A percentile compares a stretch with the other conserved stretches of the same genome.
phyloP scores from a whole-genome alignment of 2,113 vertebrate species.

The Tretioscincus oriximinensis region DNA sequence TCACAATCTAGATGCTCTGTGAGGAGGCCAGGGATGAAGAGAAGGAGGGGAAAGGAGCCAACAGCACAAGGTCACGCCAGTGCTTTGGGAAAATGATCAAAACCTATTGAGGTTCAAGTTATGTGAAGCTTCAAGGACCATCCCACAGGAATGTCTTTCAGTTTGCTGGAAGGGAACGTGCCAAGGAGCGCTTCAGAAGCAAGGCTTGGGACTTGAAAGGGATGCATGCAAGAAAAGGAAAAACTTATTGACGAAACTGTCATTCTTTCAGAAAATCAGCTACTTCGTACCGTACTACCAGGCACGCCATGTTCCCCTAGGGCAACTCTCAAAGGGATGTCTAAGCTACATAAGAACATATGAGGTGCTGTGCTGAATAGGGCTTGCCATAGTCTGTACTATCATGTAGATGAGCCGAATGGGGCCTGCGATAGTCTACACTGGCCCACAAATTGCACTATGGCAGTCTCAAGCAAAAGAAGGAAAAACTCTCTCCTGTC shows the following conservation, averaged over 20 bases:
- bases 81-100: not conserved
- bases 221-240: not conserved
- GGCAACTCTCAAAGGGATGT: not conserved
- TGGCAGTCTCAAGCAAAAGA: no score
- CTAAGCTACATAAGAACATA: not conserved
- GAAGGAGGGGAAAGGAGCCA: not conserved
- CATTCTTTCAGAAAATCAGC: not conserved
- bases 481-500: no score
- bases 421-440: no score
- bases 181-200: not conserved
- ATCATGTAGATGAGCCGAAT: no score
- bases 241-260: not conserved
- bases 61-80: not conserved
- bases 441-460: no score
- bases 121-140: constrained; percentile 4
- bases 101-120: not conserved
- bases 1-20: not conserved
- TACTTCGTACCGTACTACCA: constrained; percentile 8
- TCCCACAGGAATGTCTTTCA: constrained; percentile 11
- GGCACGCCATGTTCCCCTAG: constrained; percentile 19
- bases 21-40: not conserved
- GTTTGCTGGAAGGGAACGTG: not conserved
- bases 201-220: not conserved
- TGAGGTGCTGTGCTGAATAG: no score
- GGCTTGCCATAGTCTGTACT: no score